Evolutionary conservation across 2,797 vertebrate species (phyloP).

Genomic region (Mus spretus): DNA sequence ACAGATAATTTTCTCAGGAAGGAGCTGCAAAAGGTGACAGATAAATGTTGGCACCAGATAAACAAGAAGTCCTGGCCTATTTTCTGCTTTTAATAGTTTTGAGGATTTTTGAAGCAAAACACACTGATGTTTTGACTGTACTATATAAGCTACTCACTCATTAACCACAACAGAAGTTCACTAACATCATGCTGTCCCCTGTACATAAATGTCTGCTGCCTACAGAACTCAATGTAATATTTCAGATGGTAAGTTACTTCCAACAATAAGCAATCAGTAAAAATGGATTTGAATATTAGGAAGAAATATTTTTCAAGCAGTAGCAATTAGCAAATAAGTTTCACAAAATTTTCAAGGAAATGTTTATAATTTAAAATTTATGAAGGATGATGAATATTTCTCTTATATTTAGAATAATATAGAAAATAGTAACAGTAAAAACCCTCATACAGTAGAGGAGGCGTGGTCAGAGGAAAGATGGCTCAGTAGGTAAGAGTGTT

Average conservation of each 20-base stretch:
- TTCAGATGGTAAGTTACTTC: not conserved
- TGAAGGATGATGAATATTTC: not conserved
- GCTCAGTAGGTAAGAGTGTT: not conserved
- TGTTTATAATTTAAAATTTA: slow-evolving; percentile 23
- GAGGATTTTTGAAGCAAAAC: not conserved
- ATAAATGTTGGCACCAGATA: not conserved
- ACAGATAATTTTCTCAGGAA: slow-evolving; percentile 5
- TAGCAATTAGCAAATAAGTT: slow-evolving; percentile 39
- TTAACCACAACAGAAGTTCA: not conserved
- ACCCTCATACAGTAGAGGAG: not conserved
- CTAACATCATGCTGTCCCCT: not conserved
- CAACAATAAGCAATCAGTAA: not conserved
- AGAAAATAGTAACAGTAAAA: slow-evolving; percentile 15
- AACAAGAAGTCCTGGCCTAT: not conserved
- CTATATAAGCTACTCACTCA: not conserved
- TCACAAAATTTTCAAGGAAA: not conserved
- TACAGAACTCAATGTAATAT: not conserved
- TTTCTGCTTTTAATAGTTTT: not conserved
- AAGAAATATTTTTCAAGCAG: not conserved
- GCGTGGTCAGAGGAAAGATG: not conserved
- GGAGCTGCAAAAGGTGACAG: not conserved
- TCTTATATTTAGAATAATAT: slow-evolving; percentile 1
- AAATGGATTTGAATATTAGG: not conserved
- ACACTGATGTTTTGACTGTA: not conserved
- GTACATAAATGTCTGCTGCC: not conserved